Evolutionary conservation across 2,113 vertebrate species (phyloP).

Genomic region (Rattus norvegicus): DNA sequence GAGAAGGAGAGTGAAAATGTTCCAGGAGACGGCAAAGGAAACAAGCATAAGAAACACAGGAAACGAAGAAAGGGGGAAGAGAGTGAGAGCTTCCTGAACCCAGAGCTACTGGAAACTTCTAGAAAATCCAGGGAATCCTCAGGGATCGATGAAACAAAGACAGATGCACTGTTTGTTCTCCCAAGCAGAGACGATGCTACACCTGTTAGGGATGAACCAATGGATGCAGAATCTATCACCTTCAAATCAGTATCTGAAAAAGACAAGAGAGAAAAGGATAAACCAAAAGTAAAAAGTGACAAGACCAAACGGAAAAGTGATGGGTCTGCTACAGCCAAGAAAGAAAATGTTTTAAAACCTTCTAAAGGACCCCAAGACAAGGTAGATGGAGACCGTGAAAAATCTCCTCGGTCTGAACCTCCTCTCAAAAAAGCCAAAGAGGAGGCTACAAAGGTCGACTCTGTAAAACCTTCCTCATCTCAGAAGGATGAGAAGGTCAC

Average conservation of each 20-base stretch:
- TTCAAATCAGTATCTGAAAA: slow-evolving; percentile 89
- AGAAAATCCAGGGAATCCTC: slow-evolving; percentile 86
- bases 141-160: slow-evolving; percentile 86
- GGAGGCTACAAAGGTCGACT: slow-evolving; percentile 88
- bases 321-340: slow-evolving; percentile 86
- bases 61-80: slow-evolving; percentile 95
- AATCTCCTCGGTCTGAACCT: slow-evolving; percentile 86
- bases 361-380: slow-evolving; percentile 89
- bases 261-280: slow-evolving; percentile 89
- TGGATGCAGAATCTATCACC: slow-evolving; percentile 92
- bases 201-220: slow-evolving; percentile 97
- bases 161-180: slow-evolving; percentile 85
- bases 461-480: slow-evolving; percentile 81
- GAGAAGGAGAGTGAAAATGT: slow-evolving; percentile 83
- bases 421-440: slow-evolving; percentile 89
- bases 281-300: slow-evolving; percentile 87
- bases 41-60: slow-evolving; percentile 92
- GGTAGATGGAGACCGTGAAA: slow-evolving; percentile 86
- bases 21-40: slow-evolving; percentile 84
- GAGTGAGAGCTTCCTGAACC: slow-evolving; percentile 84
- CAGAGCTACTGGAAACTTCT: slow-evolving; percentile 84
- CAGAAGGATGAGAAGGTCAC: slow-evolving; percentile 89
- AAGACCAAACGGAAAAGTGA: slow-evolving; percentile 92
- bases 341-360: slow-evolving; percentile 86
- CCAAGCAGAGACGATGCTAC: slow-evolving; percentile 93